Evolutionary conservation across 1,140 invertebrate genomes (phyloP), one percentile per base, ranked within the genome.

Genomic region (Pseudomyrmex cubaensis): DNA sequence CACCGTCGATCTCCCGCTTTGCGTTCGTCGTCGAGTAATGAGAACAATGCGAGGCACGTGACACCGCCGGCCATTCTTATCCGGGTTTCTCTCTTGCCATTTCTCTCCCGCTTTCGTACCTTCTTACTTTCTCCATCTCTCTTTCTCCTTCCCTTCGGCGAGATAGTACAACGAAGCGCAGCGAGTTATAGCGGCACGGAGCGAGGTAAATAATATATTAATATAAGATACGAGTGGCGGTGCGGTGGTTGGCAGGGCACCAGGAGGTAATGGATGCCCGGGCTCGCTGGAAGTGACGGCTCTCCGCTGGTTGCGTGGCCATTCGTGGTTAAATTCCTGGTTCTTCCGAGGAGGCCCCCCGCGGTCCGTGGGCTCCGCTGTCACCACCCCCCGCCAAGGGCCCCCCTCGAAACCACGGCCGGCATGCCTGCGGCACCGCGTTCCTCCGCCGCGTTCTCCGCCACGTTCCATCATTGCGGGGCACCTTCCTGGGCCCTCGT

Each of bases 181-280:
- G 66, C 85, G 84, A 91, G 90, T 91, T 93, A 92, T 93, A 90
- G 90, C 91, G 86, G 85, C 83, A 76, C 64, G 86, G 73, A 85
- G 76, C 87, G 83, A 92, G 91, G 90, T 94, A 93, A 93, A 94
- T 94, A 94, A 94, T 93, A 94, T 94, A 94, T 93, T 93, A 94
- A 92, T 93, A 92, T 93, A 93, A 93, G 91, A 92, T 92, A 92
- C 90, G 90, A 92, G 92, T 91, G 90, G 91, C 90, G 90, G 85
- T 88, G 82, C 87, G 82, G 87, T 87, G 91, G 92, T 90, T 93
- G 92, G 92, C 91, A 90, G 91, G 90, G 91, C 93, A 92, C 93
- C 93, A 92, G 93, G 93, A 94, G 93, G 93, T 94, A 94, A 94
- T 93, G 91, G 93, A 94, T 94, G 93, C 91, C 73, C 86, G 82